Percentiles rank a stretch among this genome's conserved stretches.
Evolutionary conservation across 2,797 vertebrate genomes (phyloP).

Genomic region (Phalloptychus januarius): DNA sequence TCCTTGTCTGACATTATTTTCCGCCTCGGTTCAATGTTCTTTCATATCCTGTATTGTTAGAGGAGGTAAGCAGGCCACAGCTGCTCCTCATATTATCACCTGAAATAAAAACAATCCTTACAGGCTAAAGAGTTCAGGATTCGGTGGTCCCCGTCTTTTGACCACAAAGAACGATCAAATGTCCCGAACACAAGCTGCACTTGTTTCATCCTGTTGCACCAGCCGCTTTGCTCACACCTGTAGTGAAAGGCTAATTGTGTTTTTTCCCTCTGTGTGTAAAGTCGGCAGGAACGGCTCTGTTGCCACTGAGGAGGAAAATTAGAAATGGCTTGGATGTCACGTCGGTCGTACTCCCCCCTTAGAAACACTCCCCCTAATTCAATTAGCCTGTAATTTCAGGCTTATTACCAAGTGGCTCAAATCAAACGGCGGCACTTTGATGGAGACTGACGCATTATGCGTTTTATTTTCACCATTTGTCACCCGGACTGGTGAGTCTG

Average conservation of each 20-base stretch:
- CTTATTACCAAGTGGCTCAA: slow-evolving; percentile 59
- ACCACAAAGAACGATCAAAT: slow-evolving; percentile 13
- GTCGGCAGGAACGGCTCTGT: slow-evolving; percentile 42
- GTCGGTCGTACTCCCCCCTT: slow-evolving; percentile 57
- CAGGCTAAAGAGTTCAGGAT: background rate
- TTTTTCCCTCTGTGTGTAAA: slow-evolving; percentile 53
- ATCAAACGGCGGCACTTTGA: slow-evolving; percentile 33
- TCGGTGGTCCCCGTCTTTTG: background rate
- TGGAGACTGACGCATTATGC: slow-evolving; percentile 51
- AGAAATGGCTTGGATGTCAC: slow-evolving; percentile 65
- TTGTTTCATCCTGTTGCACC: slow-evolving; percentile 54
- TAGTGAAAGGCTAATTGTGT: slow-evolving; percentile 53
- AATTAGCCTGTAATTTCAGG: slow-evolving; percentile 72
- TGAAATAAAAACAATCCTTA: background rate
- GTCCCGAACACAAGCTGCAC: slow-evolving; percentile 17
- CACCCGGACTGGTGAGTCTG: slow-evolving; percentile 42
- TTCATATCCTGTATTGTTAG: slow-evolving; percentile 1
- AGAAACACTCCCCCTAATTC: slow-evolving; percentile 69
- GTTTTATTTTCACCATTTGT: slow-evolving; percentile 38
- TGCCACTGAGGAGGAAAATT: slow-evolving; percentile 69
- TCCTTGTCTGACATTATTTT: slow-evolving; percentile 18
- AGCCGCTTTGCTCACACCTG: slow-evolving; percentile 44
- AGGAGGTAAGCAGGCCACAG: background rate
- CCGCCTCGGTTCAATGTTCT: slow-evolving; percentile 7
- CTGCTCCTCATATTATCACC: background rate